A percentile compares a stretch with the other conserved stretches of the same genome.
phyloP scores from a whole-genome alignment of 2,113 vertebrate genomes.

The Sander vitreus region DNA sequence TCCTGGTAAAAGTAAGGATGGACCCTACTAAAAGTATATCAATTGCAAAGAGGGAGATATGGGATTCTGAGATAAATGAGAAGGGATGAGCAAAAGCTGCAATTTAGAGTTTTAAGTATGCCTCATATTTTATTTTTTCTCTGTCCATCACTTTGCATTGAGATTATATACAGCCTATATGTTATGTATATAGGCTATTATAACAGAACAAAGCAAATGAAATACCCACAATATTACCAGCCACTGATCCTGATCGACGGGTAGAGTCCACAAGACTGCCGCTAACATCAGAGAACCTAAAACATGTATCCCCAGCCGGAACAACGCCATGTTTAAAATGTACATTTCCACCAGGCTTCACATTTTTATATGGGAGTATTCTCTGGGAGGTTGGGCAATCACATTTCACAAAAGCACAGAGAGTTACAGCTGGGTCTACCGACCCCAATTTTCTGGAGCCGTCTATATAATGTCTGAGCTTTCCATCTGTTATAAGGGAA shows the following conservation, averaged over 20 bases:
- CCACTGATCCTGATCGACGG: slow-evolving; percentile 41
- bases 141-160: not conserved
- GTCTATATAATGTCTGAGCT: slow-evolving; percentile 62
- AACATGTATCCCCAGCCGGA: slow-evolving; percentile 55
- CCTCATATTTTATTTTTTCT: not conserved
- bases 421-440: slow-evolving; percentile 50
- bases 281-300: slow-evolving; percentile 60
- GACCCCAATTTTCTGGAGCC: slow-evolving; percentile 57
- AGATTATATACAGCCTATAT: not conserved
- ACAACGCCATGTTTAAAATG: slow-evolving; percentile 68
- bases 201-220: not conserved
- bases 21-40: not conserved
- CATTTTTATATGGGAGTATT: slow-evolving; percentile 65
- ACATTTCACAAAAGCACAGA: slow-evolving; percentile 30
- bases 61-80: not conserved
- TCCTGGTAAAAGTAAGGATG: not conserved
- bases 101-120: not conserved
- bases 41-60: not conserved
- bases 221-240: not conserved
- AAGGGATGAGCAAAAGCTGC: not conserved
- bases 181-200: no score
- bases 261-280: slow-evolving; percentile 58
- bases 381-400: slow-evolving; percentile 44
- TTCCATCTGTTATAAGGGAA: slow-evolving; percentile 40
- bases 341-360: slow-evolving; percentile 29